Percentiles rank a stretch among this genome's conserved stretches.
Evolutionary conservation across 2,888 invertebrate species (phyloP).

Genomic region (Hofmannophila pseudospretella): DNA sequence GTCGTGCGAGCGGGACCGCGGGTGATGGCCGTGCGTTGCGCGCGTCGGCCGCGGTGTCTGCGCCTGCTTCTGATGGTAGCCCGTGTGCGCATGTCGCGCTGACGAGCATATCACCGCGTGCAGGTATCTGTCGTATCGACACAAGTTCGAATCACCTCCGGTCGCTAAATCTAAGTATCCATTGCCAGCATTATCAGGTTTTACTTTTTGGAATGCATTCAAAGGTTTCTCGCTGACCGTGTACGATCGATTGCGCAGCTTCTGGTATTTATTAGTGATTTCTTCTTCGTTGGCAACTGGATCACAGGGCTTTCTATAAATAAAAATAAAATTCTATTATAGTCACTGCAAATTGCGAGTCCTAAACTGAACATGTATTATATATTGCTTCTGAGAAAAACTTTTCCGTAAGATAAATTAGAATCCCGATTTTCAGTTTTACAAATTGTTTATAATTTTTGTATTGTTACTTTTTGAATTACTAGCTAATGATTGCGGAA

Average conservation of each 20-base stretch:
- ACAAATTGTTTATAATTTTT: too few species aligned
- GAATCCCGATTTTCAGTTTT: too few species aligned
- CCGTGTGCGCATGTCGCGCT: constrained; percentile 64
- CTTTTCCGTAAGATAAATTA: too few species aligned
- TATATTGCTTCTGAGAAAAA: too few species aligned
- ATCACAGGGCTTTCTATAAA: constrained; percentile 78
- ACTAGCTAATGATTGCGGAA: too few species aligned
- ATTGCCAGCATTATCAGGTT: constrained; percentile 56
- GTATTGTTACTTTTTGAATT: too few species aligned
- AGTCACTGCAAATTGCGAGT: too few species aligned
- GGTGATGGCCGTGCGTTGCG: constrained; percentile 29
- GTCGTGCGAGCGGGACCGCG: constrained; percentile 63
- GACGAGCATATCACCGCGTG: constrained; percentile 81
- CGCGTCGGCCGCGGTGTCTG: constrained; percentile 34
- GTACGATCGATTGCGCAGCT: constrained; percentile 70
- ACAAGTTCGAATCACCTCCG: constrained; percentile 76
- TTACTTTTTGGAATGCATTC: constrained; percentile 57
- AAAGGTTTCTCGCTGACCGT: constrained; percentile 68
- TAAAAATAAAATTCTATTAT: constrained; percentile 6
- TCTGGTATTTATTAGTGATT: constrained; percentile 56
- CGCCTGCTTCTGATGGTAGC: constrained; percentile 62
- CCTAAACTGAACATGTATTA: too few species aligned
- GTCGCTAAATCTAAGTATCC: constrained; percentile 80
- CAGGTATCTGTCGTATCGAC: constrained; percentile 79
- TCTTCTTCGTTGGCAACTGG: constrained; percentile 58